Conservation (phyloP, 2,888 invertebrate species). For the Drosophila sordidapex region DNA sequence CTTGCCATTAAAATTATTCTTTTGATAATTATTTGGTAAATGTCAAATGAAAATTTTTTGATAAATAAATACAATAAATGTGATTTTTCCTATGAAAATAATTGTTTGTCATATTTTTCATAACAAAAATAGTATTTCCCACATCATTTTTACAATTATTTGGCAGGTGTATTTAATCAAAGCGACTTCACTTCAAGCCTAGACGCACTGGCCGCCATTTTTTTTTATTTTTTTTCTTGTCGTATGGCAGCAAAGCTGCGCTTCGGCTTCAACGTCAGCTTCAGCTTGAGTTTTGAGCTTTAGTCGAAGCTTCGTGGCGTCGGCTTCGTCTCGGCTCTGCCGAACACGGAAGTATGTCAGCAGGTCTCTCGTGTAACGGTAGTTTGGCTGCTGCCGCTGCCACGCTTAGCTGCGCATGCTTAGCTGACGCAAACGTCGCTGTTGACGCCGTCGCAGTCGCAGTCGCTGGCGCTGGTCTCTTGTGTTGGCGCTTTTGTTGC, state of each 20-base stretch:
- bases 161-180: conserved; percentile 19
- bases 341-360: conserved; percentile 85
- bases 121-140: background rate
- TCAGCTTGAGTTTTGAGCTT: conserved; percentile 22
- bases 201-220: conserved; percentile 36
- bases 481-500: conserved; percentile 36
- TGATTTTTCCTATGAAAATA: background rate
- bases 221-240: conserved; percentile 10
- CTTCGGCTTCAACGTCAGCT: conserved; percentile 29
- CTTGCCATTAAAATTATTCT: background rate
- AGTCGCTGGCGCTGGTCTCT: conserved; percentile 26
- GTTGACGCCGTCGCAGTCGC: conserved; percentile 29
- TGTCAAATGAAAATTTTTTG: background rate
- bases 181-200: conserved; percentile 16
- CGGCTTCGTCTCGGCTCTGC: conserved; percentile 62
- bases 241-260: conserved; percentile 47
- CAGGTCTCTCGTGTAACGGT: conserved; percentile 85
- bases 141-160: background rate
- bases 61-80: background rate
- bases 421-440: conserved; percentile 60
- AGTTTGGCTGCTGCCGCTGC: conserved; percentile 70
- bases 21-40: background rate
- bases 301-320: conserved; percentile 39
- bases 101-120: background rate
- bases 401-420: conserved; percentile 78